Base-by-base conservation (phyloP, 2,888 invertebrate genomes). In the Idaea aversata region DNA sequence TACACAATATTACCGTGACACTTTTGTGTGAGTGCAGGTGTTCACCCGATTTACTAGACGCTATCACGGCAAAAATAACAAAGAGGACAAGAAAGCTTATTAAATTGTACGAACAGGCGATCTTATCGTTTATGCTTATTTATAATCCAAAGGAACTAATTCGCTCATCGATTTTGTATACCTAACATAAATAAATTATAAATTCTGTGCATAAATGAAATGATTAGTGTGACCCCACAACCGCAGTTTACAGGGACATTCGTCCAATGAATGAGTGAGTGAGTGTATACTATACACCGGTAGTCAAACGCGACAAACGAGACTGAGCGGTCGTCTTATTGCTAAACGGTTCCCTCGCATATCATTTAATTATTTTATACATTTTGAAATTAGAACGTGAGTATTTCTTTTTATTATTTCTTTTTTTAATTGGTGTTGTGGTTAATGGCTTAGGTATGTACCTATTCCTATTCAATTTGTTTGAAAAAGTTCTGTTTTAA, bases 241-340 rank as follows among this genome's bases (percentile, higher is more conserved):
- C 47, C 47, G 47, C 47, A 7, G 47, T 47, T 13, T 10, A 47
- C 47, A 47, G 47, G 47, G 47, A 47, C 10, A 47, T 13, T 47
- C 47, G 47, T 1, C 47, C 47, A 13, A 47, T 58, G 58, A 58
- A 16, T 16, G 16, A 58, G n/a, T 6, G 61, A 66, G 63, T 47
- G 59, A 62, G 58, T 15, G 25, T 7, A 61, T 47, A 15, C 65
- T 65, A 16, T 62, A 38, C 63, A 62, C 58, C 70, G 70, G 70
- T 79, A 83, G 84, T 84, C 73, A 75, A 71, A 77, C 84, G 82
- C 82, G 80, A 77, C 75, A 78, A 77, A 77, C 71, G 75, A 73
- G 63, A 63, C 70, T 70, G 71, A 68, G 70, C 77, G 79, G 76
- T 75, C 82, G 67, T 71, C 75, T 76, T 74, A 69, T 77, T 68